Evolutionary conservation across 2,113 vertebrate species (phyloP), one percentile per base, ranked within the genome.

Genomic region (Spermophilus dauricus): DNA sequence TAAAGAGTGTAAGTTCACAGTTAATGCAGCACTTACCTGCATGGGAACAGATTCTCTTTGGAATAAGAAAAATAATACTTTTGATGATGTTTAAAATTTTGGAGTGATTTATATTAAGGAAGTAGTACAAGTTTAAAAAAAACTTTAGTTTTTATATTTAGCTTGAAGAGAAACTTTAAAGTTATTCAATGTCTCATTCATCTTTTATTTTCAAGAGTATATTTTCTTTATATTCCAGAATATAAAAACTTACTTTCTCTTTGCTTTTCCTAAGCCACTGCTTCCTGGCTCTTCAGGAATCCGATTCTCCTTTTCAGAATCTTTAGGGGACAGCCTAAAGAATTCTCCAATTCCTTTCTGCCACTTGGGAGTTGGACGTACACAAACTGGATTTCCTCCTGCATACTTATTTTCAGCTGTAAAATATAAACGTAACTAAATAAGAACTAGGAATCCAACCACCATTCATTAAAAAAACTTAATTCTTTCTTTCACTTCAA

Each of bases 261-360:
- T 98, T 78, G 96, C 80, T 95, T 98, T 99, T 20, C 98, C 98
- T 92, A 98, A 92, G 18, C 99, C 99, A 72, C 99, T 99, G 97
- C 99, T 98, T 16, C 99, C 99, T 0, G 99, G 98, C 67, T 98
- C 98, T 22, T 98, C 97, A 37, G 99, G 99, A 16, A 81, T 86
- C 72, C 95, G 98, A 96, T 99, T 99, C 94, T 99, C 99, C 91
- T 99, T 99, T 97, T 98, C 99, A 0, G 98, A 97, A 58, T 97
- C 99, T 94, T 98, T 99, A 34, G 99, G 65, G 0, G 99, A 98
- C 0, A 98, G 98, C 0, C 98, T 98, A 39, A 99, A 99, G 98
- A 99, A 99, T 58, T 99, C 99, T 7, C 99, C 99, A 28, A 99
- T 99, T 81, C 99, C 99, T 96, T 99, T 99, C 97, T 99, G 99